A percentile compares a stretch with the other conserved stretches of the same genome.
Conservation (phyloP, 2,888 invertebrate species). For the Neoaliturus tenellus region DNA sequence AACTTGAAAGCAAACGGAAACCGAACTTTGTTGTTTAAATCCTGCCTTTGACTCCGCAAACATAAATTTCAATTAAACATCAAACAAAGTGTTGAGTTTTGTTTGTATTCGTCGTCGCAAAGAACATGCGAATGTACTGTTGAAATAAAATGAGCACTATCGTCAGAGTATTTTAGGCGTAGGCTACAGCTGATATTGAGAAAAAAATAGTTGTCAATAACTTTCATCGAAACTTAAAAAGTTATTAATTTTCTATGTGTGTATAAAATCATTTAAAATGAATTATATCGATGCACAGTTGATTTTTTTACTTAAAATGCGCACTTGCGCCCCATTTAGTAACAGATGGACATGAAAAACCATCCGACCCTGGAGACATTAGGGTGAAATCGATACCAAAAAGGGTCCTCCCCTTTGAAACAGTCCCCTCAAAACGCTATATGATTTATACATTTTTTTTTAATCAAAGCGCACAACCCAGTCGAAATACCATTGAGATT, state of each 20-base stretch:
- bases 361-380: slow-evolving; percentile 9
- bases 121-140: background rate
- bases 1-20: slow-evolving; percentile 22
- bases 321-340: background rate
- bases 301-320: no score
- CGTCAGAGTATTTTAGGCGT: background rate
- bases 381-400: slow-evolving; percentile 47
- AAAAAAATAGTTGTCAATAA: no score
- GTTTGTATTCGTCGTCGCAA: background rate
- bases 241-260: no score
- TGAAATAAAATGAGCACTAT: background rate
- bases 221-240: no score
- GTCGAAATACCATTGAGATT: no score
- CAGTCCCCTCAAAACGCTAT: background rate
- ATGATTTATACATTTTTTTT: slow-evolving; percentile 15
- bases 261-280: no score
- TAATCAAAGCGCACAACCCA: slow-evolving; percentile 14
- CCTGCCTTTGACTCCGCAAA: slow-evolving; percentile 6
- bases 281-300: no score
- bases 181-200: no score
- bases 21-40: slow-evolving; percentile 14
- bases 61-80: slow-evolving; percentile 22
- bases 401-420: slow-evolving; percentile 45
- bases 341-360: slow-evolving; percentile 34
- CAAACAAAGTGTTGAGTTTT: slow-evolving; percentile 18